phyloP scores from a whole-genome alignment of 2,797 vertebrate species.

The Carduelis carduelis region DNA sequence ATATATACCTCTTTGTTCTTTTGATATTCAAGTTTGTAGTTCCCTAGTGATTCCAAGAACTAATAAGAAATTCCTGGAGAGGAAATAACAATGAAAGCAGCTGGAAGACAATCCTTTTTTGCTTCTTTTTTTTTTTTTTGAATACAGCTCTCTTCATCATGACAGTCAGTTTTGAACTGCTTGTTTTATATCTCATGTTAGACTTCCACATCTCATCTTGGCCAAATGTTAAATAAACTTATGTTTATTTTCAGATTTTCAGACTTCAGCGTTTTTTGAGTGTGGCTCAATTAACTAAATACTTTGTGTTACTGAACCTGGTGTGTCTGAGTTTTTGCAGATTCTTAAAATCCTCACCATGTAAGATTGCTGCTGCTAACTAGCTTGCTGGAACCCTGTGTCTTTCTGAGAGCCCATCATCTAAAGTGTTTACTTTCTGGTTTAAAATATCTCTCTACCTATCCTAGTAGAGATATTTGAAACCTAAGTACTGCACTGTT shows the following conservation, averaged over 20 bases:
- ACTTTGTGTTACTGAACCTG: not conserved
- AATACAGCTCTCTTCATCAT: not conserved
- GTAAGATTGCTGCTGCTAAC: not conserved
- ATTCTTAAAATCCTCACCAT: not conserved
- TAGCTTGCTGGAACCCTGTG: not conserved
- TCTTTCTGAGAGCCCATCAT: not conserved
- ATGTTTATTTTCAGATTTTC: not conserved
- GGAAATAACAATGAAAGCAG: constrained; percentile 31
- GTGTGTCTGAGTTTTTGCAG: not conserved
- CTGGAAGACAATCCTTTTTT: not conserved
- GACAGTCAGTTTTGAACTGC: not conserved
- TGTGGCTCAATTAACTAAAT: not conserved
- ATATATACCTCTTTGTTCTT: constrained; percentile 23
- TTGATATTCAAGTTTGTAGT: constrained; percentile 1
- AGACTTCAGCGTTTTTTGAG: not conserved
- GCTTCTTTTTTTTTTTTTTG: not conserved
- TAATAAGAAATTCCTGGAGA: constrained; percentile 43
- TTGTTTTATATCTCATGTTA: not conserved
- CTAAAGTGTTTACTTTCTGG: not conserved
- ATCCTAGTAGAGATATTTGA: not conserved
- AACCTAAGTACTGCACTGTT: not conserved
- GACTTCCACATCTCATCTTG: not conserved
- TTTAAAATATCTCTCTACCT: not conserved
- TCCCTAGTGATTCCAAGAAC: constrained; percentile 31
- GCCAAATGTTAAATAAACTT: not conserved